Conservation (phyloP, 37 sponge, comb jelly and placozoan species). For the Tethya wilhelma region DNA sequence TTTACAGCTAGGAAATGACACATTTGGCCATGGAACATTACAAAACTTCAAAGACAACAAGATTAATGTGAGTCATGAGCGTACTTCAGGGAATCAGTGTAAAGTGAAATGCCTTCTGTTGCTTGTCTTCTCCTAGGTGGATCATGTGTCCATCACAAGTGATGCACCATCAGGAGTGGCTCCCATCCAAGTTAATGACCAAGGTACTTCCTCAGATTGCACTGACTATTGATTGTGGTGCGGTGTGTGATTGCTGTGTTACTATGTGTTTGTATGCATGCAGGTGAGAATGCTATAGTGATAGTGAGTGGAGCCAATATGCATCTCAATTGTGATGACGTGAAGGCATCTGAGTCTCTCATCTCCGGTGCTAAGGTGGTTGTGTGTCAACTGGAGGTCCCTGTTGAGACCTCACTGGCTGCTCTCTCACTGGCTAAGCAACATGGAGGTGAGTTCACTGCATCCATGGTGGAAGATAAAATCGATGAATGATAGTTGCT, state of each 20-base stretch:
- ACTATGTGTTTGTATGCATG: too few relatives aligned
- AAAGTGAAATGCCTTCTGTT: not conserved
- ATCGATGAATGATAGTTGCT: not conserved
- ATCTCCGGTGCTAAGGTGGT: conserved; percentile 79
- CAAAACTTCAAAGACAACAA: conserved; percentile 85
- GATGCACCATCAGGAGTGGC: conserved; percentile 86
- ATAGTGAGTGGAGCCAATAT: conserved; percentile 94
- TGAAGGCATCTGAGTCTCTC: conserved; percentile 56
- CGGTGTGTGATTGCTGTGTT: not conserved
- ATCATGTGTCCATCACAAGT: conserved; percentile 51
- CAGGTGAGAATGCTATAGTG: conserved; percentile 94
- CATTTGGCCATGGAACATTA: conserved; percentile 85
- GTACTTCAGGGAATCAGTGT: too few relatives aligned
- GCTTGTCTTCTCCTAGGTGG: conserved; percentile 3
- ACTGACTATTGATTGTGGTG: not conserved
- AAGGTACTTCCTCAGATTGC: conserved; percentile 38
- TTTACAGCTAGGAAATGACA: conserved; percentile 89
- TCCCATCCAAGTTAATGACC: conserved; percentile 78
- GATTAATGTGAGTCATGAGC: conserved; percentile 62
- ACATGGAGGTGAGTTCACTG: conserved; percentile 40
- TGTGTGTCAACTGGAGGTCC: conserved; percentile 93
- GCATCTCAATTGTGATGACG: conserved; percentile 60
- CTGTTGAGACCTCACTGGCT: conserved; percentile 61
- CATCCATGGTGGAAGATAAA: too few relatives aligned
- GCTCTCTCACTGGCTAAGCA: conserved; percentile 82